These are phyloP conservation scores for Perca schrenkii DNA, from an alignment of 2,113 vertebrate genomes.

Conservation along the genomic window DNA sequence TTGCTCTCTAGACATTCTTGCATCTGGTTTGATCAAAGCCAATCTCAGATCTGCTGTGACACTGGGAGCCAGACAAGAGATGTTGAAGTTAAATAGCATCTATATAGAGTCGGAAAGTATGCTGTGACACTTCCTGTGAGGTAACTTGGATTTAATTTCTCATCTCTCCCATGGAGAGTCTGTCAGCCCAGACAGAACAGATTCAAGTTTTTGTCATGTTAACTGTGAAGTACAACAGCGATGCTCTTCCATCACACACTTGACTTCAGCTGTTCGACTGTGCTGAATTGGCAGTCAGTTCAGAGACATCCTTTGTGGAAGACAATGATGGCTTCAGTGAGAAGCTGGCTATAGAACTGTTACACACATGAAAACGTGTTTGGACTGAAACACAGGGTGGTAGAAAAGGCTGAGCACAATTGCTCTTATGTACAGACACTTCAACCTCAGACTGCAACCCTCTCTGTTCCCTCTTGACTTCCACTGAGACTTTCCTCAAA, in stretches of 20 bases:
- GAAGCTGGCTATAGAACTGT: constrained; percentile 34
- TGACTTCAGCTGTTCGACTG: constrained; percentile 44
- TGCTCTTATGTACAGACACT: neutral
- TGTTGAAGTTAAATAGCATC: constrained; percentile 18
- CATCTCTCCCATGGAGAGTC: neutral
- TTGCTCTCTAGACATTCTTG: constrained; percentile 3
- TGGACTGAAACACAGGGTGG: neutral
- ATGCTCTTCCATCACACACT: constrained; percentile 22
- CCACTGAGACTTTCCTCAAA: too few relatives aligned
- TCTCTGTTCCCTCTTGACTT: neutral
- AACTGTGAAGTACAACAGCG: neutral
- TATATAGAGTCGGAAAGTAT: neutral
- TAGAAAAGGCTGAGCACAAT: neutral
- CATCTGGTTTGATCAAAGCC: constrained; percentile 47
- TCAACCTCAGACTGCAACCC: neutral
- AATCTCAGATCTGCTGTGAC: constrained; percentile 23
- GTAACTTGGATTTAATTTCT: neutral
- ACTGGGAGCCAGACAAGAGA: neutral
- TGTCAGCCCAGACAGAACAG: neutral
- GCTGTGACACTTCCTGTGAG: neutral
- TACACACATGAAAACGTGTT: constrained; percentile 15
- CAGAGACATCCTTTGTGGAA: constrained; percentile 47
- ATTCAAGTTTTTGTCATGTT: constrained; percentile 25
- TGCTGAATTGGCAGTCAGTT: constrained; percentile 54
- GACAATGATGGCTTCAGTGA: constrained; percentile 55